A percentile compares a stretch with the other conserved stretches of the same genome.
phyloP scores from a whole-genome alignment of 2,888 invertebrate species.

The Pachliopta kotzebuea region DNA sequence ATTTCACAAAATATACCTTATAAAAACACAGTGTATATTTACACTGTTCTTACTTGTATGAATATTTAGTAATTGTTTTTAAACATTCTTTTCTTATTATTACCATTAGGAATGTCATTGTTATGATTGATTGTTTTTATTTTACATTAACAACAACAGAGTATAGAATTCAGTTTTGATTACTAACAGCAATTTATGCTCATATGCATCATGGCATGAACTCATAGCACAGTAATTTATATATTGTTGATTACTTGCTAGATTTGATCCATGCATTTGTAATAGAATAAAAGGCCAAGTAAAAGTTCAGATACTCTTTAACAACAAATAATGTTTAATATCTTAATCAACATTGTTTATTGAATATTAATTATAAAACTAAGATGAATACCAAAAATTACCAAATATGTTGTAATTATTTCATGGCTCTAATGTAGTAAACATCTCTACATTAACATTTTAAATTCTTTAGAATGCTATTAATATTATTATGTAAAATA shows the following conservation, averaged over 20 bases:
- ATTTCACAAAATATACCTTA: background rate
- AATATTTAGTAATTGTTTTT: background rate
- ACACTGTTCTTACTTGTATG: background rate
- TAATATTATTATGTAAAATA: background rate
- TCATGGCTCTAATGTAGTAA: too few species aligned
- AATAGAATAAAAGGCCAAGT: too few species aligned
- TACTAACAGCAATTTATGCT: slow-evolving; percentile 2
- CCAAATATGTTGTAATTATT: too few species aligned
- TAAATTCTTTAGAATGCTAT: background rate
- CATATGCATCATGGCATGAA: background rate
- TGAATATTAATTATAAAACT: too few species aligned
- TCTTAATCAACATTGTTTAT: too few species aligned
- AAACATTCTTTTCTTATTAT: background rate
- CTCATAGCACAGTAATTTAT: background rate
- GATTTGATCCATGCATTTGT: background rate
- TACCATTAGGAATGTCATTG: slow-evolving; percentile 19
- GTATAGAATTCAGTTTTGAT: slow-evolving; percentile 18
- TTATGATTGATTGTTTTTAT: slow-evolving; percentile 15
- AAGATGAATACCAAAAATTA: too few species aligned
- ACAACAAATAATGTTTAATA: too few species aligned
- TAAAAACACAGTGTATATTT: background rate
- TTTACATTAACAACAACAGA: slow-evolving; percentile 12
- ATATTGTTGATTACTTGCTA: too few species aligned
- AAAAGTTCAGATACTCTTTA: too few species aligned
- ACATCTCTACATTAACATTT: too few species aligned